A percentile compares a stretch with the other conserved stretches of the same genome.
Evolutionary conservation across 2,888 invertebrate genomes (phyloP).

Genomic region (Microctonus hyperodae): DNA sequence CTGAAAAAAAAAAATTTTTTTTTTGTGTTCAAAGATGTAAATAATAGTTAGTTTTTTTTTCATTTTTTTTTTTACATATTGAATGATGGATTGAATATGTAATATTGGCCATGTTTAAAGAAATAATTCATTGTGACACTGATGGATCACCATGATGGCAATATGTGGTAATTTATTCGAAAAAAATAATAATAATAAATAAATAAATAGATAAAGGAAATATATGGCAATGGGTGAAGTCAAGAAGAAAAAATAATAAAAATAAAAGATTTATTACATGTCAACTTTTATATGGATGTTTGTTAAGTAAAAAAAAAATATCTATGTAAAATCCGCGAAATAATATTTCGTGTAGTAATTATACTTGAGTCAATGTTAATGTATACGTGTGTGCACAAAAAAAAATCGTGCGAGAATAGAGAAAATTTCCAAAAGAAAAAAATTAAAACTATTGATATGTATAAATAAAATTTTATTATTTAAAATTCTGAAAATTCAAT

Average conservation of each 20-base stretch:
- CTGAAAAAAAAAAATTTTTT: background rate
- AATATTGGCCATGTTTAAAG: background rate
- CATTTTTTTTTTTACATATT: background rate
- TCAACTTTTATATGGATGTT: background rate
- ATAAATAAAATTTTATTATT: background rate
- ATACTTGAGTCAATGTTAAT: background rate
- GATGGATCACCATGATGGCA: background rate
- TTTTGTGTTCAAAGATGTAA: background rate
- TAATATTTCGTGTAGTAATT: background rate
- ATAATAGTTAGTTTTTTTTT: slow-evolving; percentile 9
- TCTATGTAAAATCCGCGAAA: background rate
- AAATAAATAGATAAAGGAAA: background rate
- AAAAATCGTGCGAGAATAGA: background rate
- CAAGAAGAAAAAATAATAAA: background rate
- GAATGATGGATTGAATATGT: background rate
- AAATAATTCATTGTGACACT: background rate
- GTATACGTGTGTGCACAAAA: background rate
- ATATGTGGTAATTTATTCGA: background rate
- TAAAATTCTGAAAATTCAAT: background rate
- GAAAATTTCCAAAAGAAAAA: background rate
- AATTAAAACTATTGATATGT: background rate
- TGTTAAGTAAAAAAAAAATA: background rate
- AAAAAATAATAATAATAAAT: background rate
- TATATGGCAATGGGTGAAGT: background rate
- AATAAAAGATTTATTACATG: background rate